Conservation (phyloP, 2,113 vertebrate species). For the Triplophysa tibetana region DNA sequence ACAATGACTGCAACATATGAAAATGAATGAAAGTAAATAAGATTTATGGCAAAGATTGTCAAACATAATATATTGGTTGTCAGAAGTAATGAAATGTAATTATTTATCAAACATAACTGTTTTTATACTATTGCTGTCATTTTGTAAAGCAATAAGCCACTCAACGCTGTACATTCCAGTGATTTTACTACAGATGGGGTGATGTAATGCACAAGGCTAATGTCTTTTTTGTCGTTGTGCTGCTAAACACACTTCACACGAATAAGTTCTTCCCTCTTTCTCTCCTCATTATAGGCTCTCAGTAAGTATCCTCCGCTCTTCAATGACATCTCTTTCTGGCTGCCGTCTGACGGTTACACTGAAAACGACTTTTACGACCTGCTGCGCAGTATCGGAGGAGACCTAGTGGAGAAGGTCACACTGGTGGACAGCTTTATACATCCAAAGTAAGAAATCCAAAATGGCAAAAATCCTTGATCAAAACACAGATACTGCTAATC, state of each 20-base stretch:
- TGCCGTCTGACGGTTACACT: constrained; percentile 78
- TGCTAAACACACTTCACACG: background rate
- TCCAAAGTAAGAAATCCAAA: constrained; percentile 82
- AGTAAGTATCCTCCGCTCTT: constrained; percentile 88
- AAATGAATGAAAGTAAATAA: too few species aligned
- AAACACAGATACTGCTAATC: background rate
- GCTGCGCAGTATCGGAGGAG: constrained; percentile 85
- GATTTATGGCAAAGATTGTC: too few species aligned
- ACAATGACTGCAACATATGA: too few species aligned
- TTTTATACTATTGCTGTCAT: too few species aligned
- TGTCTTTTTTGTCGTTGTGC: background rate
- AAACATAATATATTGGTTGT: too few species aligned
- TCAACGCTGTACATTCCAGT: too few species aligned
- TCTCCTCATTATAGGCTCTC: constrained; percentile 74
- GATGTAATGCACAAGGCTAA: background rate
- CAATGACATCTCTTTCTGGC: constrained; percentile 97
- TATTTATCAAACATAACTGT: too few species aligned
- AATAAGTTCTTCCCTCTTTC: background rate
- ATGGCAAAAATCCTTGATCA: background rate
- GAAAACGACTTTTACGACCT: constrained; percentile 95
- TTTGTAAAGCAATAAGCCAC: too few species aligned
- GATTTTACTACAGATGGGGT: too few species aligned
- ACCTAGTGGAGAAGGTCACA: constrained; percentile 88
- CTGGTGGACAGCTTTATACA: constrained; percentile 88
- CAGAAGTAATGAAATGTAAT: too few species aligned